Percentiles rank a stretch among this genome's conserved stretches.
Conservation (phyloP, 2,888 invertebrate genomes). For the Sylvicola cinctus region DNA sequence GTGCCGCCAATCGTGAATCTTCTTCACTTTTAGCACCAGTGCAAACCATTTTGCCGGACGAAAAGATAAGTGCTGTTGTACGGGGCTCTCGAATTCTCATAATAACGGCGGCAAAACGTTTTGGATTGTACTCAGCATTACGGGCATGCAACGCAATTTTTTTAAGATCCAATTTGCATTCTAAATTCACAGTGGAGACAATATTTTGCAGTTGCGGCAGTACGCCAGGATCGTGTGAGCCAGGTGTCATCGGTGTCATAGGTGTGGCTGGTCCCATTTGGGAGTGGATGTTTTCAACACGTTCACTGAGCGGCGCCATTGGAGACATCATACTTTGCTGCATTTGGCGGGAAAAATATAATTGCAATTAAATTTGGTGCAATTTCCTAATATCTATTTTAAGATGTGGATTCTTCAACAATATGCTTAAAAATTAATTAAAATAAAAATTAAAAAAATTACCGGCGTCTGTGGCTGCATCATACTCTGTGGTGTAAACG, state of each 20-base stretch:
- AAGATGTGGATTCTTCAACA: neutral
- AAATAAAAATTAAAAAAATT: constrained; percentile 18
- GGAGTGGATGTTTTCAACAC: constrained; percentile 19
- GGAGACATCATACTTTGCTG: constrained; percentile 76
- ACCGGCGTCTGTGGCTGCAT: constrained; percentile 85
- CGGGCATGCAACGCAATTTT: constrained; percentile 59
- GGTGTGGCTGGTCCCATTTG: constrained; percentile 54
- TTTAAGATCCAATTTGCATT: constrained; percentile 47
- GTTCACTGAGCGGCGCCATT: constrained; percentile 37
- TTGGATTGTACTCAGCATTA: constrained; percentile 67
- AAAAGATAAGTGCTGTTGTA: constrained; percentile 47
- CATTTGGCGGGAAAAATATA: constrained; percentile 12
- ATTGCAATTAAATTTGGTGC: too few relatives aligned
- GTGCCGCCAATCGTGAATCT: constrained; percentile 52
- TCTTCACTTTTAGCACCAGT: constrained; percentile 62
- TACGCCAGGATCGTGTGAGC: constrained; percentile 83
- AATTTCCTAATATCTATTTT: neutral
- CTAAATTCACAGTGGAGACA: constrained; percentile 57
- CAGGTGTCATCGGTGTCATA: constrained; percentile 79
- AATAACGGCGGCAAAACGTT: constrained; percentile 60
- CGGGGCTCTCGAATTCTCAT: constrained; percentile 66
- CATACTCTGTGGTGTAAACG: constrained; percentile 63
- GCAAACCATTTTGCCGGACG: constrained; percentile 64
- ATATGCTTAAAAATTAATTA: too few relatives aligned
- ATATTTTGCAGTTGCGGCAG: constrained; percentile 81